Conservation (phyloP, 2,888 invertebrate genomes). For the Autographa pulchrina region DNA sequence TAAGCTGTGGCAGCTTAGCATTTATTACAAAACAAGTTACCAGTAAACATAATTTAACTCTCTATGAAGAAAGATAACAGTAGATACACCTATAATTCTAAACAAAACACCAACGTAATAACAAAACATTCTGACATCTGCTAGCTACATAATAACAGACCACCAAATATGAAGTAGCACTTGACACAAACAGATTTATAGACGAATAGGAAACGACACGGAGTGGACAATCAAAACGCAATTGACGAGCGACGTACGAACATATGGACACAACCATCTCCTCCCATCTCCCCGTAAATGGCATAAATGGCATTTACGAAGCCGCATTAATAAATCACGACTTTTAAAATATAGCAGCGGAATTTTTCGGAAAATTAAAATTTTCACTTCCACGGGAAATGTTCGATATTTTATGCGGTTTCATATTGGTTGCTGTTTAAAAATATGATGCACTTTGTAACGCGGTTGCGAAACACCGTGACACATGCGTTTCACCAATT, state of each 20-base stretch:
- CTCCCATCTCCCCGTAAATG: slow-evolving; percentile 74
- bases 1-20: too few relatives aligned
- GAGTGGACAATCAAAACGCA: slow-evolving; percentile 61
- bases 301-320: slow-evolving; percentile 78
- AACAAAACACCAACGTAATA: too few relatives aligned
- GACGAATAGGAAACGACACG: slow-evolving; percentile 37
- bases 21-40: too few relatives aligned
- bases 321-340: slow-evolving; percentile 83
- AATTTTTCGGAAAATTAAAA: slow-evolving; percentile 80
- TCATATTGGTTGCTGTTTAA: slow-evolving; percentile 73
- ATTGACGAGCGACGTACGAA: slow-evolving; percentile 67
- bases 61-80: too few relatives aligned
- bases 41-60: too few relatives aligned
- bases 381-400: slow-evolving; percentile 78
- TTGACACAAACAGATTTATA: slow-evolving; percentile 29
- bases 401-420: slow-evolving; percentile 81
- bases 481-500: slow-evolving; percentile 54
- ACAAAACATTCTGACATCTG: neutral
- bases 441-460: slow-evolving; percentile 75
- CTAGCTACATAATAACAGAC: neutral
- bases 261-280: slow-evolving; percentile 70
- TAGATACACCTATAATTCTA: too few relatives aligned
- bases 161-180: slow-evolving; percentile 23
- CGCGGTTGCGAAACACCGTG: slow-evolving; percentile 57
- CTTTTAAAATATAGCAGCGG: slow-evolving; percentile 81